Conservation (phyloP, 2,888 invertebrate genomes). For the Plagiodera versicolora region DNA sequence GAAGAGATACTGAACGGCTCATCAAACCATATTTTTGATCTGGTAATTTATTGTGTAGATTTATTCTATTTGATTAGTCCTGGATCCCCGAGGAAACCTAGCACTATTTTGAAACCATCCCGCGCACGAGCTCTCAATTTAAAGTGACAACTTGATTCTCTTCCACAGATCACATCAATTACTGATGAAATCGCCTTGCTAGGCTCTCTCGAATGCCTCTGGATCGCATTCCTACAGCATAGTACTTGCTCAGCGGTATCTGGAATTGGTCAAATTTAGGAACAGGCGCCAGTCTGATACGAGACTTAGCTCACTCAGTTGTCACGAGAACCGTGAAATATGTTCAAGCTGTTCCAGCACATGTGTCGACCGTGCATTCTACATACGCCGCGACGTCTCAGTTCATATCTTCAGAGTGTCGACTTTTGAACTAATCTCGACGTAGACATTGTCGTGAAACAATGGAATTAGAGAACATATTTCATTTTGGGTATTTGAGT, state of each 20-base stretch:
- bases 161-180: slow-evolving; percentile 29
- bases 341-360: slow-evolving; percentile 33
- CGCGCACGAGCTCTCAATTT: too few species aligned
- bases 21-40: too few species aligned
- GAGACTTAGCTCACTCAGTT: slow-evolving; percentile 32
- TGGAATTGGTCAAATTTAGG: slow-evolving; percentile 44
- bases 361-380: slow-evolving; percentile 31
- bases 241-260: slow-evolving; percentile 40
- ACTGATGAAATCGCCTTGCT: slow-evolving; percentile 20
- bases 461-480: slow-evolving; percentile 12
- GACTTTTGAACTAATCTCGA: slow-evolving; percentile 25
- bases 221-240: slow-evolving; percentile 31
- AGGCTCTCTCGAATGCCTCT: slow-evolving; percentile 15
- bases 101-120: too few species aligned
- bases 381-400: slow-evolving; percentile 35
- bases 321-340: slow-evolving; percentile 34
- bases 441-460: slow-evolving; percentile 11
- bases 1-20: too few species aligned
- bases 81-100: too few species aligned
- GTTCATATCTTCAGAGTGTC: slow-evolving; percentile 33
- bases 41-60: too few species aligned
- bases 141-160: neutral
- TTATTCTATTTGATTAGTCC: too few species aligned
- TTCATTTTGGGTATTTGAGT: slow-evolving; percentile 10
- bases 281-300: slow-evolving; percentile 28